Conservation (phyloP, 2,113 vertebrate species). For the Clarias gariepinus region DNA sequence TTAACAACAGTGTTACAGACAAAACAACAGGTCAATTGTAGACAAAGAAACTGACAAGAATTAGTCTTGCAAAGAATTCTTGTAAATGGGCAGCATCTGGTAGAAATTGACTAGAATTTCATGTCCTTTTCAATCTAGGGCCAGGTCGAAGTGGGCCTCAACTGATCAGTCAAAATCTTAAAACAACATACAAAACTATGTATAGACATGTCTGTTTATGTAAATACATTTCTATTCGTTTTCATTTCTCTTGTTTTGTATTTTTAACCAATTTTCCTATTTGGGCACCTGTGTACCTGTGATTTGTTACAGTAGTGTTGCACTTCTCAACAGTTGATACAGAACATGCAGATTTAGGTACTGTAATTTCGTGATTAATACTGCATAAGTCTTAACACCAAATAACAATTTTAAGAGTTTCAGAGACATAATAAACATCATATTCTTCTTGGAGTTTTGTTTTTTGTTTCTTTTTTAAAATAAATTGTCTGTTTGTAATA, state of each 20-base stretch:
- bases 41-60: not conserved
- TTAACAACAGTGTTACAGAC: not conserved
- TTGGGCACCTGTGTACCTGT: not conserved
- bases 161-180: not conserved
- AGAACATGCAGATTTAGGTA: not conserved
- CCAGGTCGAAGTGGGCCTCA: not conserved
- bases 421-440: constrained; percentile 23
- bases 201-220: not conserved
- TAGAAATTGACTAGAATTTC: not conserved
- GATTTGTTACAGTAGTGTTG: not conserved
- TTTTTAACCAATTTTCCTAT: not conserved
- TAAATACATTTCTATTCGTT: not conserved
- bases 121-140: not conserved
- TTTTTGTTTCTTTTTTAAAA: not conserved
- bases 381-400: constrained; percentile 39
- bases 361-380: not conserved
- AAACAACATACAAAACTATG: not conserved
- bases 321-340: not conserved
- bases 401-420: constrained; percentile 37
- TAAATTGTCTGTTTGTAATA: constrained; percentile 54
- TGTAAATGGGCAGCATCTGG: not conserved
- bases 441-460: constrained; percentile 39
- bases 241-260: not conserved
- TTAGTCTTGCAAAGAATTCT: not conserved
- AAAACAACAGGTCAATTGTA: not conserved